Conservation (phyloP, 2,797 vertebrate species). For the Acanthornis magna region DNA sequence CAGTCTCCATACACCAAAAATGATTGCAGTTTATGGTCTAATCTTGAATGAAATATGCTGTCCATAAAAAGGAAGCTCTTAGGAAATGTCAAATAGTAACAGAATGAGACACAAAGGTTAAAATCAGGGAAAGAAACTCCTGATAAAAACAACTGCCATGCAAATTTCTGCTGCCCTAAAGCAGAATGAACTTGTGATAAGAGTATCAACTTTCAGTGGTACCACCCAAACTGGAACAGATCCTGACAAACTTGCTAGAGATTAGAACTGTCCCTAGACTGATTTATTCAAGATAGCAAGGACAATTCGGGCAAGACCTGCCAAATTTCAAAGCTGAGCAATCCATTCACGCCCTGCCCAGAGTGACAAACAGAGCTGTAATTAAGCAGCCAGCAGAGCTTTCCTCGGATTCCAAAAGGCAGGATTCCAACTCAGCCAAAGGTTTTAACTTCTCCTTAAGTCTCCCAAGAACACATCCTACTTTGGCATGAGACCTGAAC, state of each 20-base stretch:
- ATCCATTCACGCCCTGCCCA: background rate
- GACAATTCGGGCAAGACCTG: slow-evolving; percentile 2
- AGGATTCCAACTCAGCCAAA: background rate
- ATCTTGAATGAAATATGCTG: background rate
- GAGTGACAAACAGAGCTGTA: background rate
- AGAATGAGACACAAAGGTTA: background rate
- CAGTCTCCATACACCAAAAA: background rate
- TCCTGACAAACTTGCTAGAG: slow-evolving; percentile 19
- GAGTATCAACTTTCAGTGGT: background rate
- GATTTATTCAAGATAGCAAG: slow-evolving; percentile 50
- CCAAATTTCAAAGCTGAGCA: slow-evolving; percentile 2
- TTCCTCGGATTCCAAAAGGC: background rate
- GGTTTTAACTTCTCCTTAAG: background rate
- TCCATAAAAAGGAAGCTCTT: background rate
- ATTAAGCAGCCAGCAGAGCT: background rate
- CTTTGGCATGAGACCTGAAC: background rate
- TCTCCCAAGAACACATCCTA: background rate
- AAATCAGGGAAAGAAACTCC: background rate
- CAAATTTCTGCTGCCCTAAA: background rate
- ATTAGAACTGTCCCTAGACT: slow-evolving; percentile 12
- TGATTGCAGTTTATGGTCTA: background rate
- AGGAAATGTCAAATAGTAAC: background rate
- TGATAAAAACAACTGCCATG: background rate
- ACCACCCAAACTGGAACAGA: slow-evolving; percentile 26
- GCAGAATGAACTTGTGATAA: slow-evolving; percentile 20